Percentiles rank a stretch among this genome's conserved stretches.
Conservation (phyloP, 2,797 vertebrate genomes). For the Crenichthys baileyi region DNA sequence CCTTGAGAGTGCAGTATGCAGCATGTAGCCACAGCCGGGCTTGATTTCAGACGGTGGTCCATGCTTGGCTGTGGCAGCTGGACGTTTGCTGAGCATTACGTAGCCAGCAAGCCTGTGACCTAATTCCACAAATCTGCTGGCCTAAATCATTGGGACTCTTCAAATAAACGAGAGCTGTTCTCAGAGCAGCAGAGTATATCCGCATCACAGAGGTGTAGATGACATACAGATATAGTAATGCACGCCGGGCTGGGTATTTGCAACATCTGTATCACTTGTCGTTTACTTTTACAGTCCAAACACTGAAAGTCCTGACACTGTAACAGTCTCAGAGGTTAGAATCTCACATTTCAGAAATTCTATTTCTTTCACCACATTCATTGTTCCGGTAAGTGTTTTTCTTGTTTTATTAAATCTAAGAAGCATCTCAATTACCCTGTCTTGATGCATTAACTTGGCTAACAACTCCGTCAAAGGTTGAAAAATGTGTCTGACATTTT, state of each 20-base stretch:
- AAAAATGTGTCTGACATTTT: slow-evolving; percentile 8
- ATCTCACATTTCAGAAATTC: not conserved
- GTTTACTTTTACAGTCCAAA: not conserved
- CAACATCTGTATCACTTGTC: not conserved
- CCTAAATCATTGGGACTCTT: slow-evolving; percentile 77
- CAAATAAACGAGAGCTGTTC: slow-evolving; percentile 72
- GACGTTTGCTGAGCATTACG: slow-evolving; percentile 65
- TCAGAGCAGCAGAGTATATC: slow-evolving; percentile 59
- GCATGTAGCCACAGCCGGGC: slow-evolving; percentile 17
- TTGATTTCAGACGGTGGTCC: slow-evolving; percentile 23
- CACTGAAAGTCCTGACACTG: not conserved
- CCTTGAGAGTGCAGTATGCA: slow-evolving; percentile 6
- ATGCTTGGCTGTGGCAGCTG: slow-evolving; percentile 47
- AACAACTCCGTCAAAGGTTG: not conserved
- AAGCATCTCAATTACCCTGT: not conserved
- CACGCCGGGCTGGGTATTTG: not conserved
- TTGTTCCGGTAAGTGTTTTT: not conserved
- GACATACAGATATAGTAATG: slow-evolving; percentile 30
- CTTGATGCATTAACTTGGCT: not conserved
- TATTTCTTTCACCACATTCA: not conserved
- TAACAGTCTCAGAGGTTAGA: not conserved
- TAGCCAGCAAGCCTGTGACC: slow-evolving; percentile 74
- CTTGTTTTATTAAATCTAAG: not conserved
- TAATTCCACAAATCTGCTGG: slow-evolving; percentile 81
- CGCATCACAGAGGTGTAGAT: slow-evolving; percentile 58